Evolutionary conservation across 2,113 vertebrate species (phyloP).

Genomic region (Pelmatolapia mariae): DNA sequence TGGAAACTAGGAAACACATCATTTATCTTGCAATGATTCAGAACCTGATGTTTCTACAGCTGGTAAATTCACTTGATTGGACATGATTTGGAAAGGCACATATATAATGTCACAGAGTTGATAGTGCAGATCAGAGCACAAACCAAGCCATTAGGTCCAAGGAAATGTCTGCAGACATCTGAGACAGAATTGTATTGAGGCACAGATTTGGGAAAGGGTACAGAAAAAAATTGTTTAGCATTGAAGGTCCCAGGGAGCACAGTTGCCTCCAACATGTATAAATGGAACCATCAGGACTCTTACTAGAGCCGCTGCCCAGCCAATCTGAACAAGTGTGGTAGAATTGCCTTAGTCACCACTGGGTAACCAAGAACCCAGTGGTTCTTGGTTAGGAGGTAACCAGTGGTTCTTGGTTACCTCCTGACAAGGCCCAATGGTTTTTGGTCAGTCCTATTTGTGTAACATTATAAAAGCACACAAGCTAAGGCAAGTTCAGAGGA

Average conservation of each 20-base stretch:
- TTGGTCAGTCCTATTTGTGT: too few relatives aligned
- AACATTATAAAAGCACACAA: too few relatives aligned
- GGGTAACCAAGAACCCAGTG: too few relatives aligned
- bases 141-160: background rate
- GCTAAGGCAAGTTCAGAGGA: too few relatives aligned
- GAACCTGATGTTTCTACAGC: background rate
- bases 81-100: background rate
- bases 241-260: background rate
- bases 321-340: too few relatives aligned
- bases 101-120: accelerated
- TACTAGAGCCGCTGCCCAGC: too few relatives aligned
- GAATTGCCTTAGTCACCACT: too few relatives aligned
- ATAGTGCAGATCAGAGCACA: background rate
- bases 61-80: background rate
- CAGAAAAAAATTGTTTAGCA: background rate
- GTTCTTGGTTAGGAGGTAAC: too few relatives aligned
- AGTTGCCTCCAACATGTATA: too few relatives aligned
- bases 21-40: background rate
- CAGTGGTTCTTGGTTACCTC: too few relatives aligned
- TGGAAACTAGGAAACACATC: background rate
- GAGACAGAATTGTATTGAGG: background rate
- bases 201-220: background rate
- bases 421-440: too few relatives aligned
- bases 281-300: too few relatives aligned
- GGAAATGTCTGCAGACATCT: background rate